Conservation (phyloP, 2,888 invertebrate genomes). For the Thera britannica region DNA sequence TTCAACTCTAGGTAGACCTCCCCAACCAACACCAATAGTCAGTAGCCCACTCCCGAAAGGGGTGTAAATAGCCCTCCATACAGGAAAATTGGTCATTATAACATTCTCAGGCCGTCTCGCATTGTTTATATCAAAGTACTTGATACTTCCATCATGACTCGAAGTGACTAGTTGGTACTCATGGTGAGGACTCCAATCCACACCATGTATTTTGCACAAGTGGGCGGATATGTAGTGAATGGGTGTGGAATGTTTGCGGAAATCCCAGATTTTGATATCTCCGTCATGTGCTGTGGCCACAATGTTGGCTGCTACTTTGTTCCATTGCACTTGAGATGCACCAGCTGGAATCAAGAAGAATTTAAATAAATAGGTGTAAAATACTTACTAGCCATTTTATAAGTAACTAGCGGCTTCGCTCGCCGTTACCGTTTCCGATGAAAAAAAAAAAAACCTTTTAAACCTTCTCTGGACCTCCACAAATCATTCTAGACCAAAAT, state of each 20-base stretch:
- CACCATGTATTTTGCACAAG: slow-evolving; percentile 93
- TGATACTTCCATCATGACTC: slow-evolving; percentile 97
- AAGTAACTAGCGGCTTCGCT: too few species aligned
- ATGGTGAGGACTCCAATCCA: slow-evolving; percentile 96
- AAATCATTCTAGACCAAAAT: too few species aligned
- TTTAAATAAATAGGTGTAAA: background rate
- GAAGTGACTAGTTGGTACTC: slow-evolving; percentile 95
- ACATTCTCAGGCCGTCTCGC: slow-evolving; percentile 93
- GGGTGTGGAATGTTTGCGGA: slow-evolving; percentile 93
- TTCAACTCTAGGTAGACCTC: slow-evolving; percentile 91
- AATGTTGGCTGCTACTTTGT: slow-evolving; percentile 91
- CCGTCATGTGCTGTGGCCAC: slow-evolving; percentile 98
- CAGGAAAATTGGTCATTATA: slow-evolving; percentile 93
- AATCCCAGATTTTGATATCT: slow-evolving; percentile 98
- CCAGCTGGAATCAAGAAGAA: slow-evolving; percentile 85
- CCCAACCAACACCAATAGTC: slow-evolving; percentile 96
- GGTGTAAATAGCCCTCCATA: slow-evolving; percentile 97
- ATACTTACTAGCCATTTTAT: background rate
- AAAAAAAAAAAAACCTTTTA: too few species aligned
- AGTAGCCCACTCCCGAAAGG: slow-evolving; percentile 97
- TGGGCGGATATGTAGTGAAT: slow-evolving; percentile 97
- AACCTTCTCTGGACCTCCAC: too few species aligned
- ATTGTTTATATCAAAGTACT: slow-evolving; percentile 96
- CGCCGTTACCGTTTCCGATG: too few species aligned
- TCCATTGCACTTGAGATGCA: slow-evolving; percentile 97